phyloP scores from a whole-genome alignment of 1,140 invertebrate genomes.

The Brachionus calyciflorus region DNA sequence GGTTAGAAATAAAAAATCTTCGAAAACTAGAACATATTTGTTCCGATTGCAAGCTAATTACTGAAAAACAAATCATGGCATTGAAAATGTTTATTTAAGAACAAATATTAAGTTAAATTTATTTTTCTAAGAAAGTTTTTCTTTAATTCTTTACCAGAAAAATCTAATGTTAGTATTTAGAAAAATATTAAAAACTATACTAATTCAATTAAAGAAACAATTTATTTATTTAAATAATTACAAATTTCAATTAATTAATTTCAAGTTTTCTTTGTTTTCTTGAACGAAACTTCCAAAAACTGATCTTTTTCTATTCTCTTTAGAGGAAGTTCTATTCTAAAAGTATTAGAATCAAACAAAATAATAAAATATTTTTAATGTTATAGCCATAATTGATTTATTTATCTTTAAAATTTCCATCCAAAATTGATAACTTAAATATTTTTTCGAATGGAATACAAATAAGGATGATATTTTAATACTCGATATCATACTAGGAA shows the following conservation, averaged over 20 bases:
- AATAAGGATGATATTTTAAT: conserved; percentile 16
- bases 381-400: conserved; percentile 33
- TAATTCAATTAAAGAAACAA: background rate
- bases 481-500: conserved; percentile 8
- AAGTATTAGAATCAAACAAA: background rate
- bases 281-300: too few relatives aligned
- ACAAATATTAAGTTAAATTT: conserved; percentile 7
- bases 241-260: conserved; percentile 29
- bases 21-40: background rate
- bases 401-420: background rate
- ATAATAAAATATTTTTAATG: background rate
- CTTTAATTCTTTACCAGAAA: too few relatives aligned
- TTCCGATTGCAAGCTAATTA: background rate
- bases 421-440: conserved; percentile 7
- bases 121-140: background rate
- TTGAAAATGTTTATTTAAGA: conserved; percentile 14
- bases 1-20: too few relatives aligned
- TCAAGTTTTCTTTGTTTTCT: too few relatives aligned
- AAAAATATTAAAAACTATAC: conserved; percentile 1
- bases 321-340: too few relatives aligned
- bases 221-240: background rate
- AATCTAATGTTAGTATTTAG: background rate
- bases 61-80: background rate
- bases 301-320: too few relatives aligned
- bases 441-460: background rate